Evolutionary conservation across 2,888 invertebrate genomes (phyloP).

Genomic region (Drosophila paramelanica): DNA sequence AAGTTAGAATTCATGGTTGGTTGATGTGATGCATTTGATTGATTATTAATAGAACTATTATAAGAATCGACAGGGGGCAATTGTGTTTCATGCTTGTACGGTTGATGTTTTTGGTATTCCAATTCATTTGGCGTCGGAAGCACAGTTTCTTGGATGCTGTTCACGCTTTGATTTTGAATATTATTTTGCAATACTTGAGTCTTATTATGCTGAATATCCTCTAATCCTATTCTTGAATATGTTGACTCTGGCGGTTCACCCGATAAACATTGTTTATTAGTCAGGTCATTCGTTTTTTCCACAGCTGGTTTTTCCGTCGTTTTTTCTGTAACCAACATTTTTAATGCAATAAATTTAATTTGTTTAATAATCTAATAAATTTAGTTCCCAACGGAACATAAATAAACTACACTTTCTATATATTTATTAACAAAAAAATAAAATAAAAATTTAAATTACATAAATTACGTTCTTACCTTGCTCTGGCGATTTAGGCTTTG

Average conservation of each 20-base stretch:
- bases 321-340: slow-evolving; percentile 33
- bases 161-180: slow-evolving; percentile 29
- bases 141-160: slow-evolving; percentile 29
- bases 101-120: slow-evolving; percentile 52
- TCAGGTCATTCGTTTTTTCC: slow-evolving; percentile 25
- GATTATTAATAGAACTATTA: slow-evolving; percentile 62
- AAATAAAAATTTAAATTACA: background rate
- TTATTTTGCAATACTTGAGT: slow-evolving; percentile 37
- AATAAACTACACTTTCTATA: no score
- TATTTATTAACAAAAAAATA: no score
- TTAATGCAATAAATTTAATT: no score
- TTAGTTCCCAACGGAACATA: no score
- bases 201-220: slow-evolving; percentile 35
- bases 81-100: slow-evolving; percentile 66
- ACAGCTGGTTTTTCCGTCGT: slow-evolving; percentile 24
- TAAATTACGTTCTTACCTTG: slow-evolving; percentile 41
- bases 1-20: slow-evolving; percentile 53
- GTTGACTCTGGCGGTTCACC: slow-evolving; percentile 14
- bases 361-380: no score
- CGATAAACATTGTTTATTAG: slow-evolving; percentile 32
- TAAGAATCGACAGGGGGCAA: slow-evolving; percentile 54
- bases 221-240: slow-evolving; percentile 21
- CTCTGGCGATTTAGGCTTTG: slow-evolving; percentile 62
- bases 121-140: slow-evolving; percentile 30
- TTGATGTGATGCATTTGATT: slow-evolving; percentile 53